phyloP scores from a whole-genome alignment of 2,888 invertebrate genomes.

The Tetanocera ferruginea region DNA sequence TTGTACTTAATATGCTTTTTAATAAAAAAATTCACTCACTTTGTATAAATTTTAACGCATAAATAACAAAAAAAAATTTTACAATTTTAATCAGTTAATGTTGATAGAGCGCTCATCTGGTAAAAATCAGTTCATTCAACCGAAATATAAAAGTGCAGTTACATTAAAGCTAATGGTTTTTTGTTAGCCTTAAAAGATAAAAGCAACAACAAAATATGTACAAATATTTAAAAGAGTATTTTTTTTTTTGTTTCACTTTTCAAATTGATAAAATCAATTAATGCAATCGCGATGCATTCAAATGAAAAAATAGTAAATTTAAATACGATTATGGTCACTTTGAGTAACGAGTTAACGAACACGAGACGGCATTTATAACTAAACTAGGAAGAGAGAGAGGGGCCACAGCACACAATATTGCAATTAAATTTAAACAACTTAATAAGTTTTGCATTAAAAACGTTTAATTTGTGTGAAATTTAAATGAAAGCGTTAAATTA shows the following conservation, averaged over 20 bases:
- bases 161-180: not conserved
- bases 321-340: not conserved
- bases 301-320: not conserved
- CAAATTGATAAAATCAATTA: not conserved
- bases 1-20: too few species aligned
- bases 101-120: not conserved
- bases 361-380: not conserved
- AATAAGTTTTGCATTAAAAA: too few species aligned
- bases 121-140: not conserved
- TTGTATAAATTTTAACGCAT: too few species aligned
- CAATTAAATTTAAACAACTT: too few species aligned
- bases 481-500: too few species aligned
- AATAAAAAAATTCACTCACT: too few species aligned
- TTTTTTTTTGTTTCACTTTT: not conserved
- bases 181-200: not conserved
- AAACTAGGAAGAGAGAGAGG: not conserved
- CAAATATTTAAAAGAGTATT: not conserved
- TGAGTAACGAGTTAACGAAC: not conserved
- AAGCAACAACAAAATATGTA: too few species aligned
- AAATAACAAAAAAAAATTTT: too few species aligned
- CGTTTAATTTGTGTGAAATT: too few species aligned
- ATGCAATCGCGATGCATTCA: conserved; percentile 1
- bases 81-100: too few species aligned
- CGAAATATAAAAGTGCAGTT: not conserved
- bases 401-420: not conserved